phyloP scores from a whole-genome alignment of 2,113 vertebrate genomes.

The Colinus virginianus region DNA sequence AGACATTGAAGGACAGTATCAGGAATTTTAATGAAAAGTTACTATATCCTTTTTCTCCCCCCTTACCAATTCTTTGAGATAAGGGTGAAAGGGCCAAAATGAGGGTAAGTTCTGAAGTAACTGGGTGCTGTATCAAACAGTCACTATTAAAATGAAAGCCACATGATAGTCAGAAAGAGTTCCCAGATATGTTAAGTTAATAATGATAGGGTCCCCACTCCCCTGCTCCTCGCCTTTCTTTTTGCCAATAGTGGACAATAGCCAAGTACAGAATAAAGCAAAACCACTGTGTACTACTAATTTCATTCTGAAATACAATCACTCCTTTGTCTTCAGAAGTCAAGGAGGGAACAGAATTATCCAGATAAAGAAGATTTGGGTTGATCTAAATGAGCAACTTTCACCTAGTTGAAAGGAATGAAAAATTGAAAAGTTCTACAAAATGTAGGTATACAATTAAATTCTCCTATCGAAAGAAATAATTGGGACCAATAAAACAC shows the following conservation, averaged over 20 bases:
- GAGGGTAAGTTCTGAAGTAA: neutral
- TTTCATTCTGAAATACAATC: neutral
- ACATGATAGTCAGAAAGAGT: neutral
- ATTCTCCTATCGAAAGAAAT: neutral
- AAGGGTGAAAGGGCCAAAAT: neutral
- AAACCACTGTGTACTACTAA: neutral
- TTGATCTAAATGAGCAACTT: neutral
- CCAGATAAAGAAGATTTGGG: neutral
- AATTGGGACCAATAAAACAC: neutral
- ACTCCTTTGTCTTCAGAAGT: neutral
- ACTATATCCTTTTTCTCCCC: neutral
- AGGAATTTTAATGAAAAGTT: neutral
- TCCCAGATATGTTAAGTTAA: neutral
- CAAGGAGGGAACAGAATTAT: neutral
- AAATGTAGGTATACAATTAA: neutral
- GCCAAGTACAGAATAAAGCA: neutral
- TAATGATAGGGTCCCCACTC: neutral
- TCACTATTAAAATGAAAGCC: neutral
- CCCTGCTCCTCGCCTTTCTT: neutral
- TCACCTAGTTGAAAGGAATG: neutral
- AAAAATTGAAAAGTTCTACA: constrained; percentile 7
- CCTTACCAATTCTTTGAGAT: neutral
- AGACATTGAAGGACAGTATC: neutral
- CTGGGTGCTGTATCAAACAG: neutral
- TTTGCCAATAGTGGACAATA: neutral